These are phyloP conservation scores for Nebria ingens DNA, from an alignment of 1,140 invertebrate species.

Conservation along the genomic window DNA sequence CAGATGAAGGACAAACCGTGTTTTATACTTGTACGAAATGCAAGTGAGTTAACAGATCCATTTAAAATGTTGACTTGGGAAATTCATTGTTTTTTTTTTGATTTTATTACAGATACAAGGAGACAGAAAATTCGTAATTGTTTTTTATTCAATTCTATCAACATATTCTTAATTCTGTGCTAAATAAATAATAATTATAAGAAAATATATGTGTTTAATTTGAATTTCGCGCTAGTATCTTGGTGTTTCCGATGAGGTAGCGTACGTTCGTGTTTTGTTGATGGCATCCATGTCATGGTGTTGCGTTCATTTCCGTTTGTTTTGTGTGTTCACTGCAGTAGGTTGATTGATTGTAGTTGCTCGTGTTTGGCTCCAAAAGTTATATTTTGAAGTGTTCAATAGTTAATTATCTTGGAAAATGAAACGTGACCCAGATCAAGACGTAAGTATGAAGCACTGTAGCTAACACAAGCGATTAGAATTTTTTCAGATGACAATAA, in stretches of 20 bases:
- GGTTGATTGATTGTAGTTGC: not conserved
- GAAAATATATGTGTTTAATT: not conserved
- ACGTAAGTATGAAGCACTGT: conserved; percentile 3
- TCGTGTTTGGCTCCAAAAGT: not conserved
- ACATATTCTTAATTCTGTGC: not conserved
- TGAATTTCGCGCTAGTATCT: not conserved
- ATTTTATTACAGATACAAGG: conserved; percentile 50
- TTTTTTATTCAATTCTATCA: not conserved
- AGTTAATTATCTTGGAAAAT: not conserved
- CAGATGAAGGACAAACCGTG: conserved; percentile 98
- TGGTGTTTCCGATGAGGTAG: too few species aligned
- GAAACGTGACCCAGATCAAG: not conserved
- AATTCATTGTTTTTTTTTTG: too few species aligned
- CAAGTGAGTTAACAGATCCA: too few species aligned
- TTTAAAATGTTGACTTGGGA: too few species aligned
- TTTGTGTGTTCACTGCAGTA: too few species aligned
- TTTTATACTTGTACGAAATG: conserved; percentile 95
- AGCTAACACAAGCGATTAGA: too few species aligned
- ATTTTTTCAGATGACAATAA: too few species aligned
- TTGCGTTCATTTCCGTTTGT: not conserved
- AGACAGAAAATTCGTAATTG: conserved; percentile 31
- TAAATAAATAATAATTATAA: not conserved
- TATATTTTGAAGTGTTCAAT: not conserved
- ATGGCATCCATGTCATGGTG: not conserved
- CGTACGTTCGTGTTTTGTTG: too few species aligned